Evolutionary conservation across 2,888 invertebrate genomes (phyloP).

Genomic region (Trichacis sp.): DNA sequence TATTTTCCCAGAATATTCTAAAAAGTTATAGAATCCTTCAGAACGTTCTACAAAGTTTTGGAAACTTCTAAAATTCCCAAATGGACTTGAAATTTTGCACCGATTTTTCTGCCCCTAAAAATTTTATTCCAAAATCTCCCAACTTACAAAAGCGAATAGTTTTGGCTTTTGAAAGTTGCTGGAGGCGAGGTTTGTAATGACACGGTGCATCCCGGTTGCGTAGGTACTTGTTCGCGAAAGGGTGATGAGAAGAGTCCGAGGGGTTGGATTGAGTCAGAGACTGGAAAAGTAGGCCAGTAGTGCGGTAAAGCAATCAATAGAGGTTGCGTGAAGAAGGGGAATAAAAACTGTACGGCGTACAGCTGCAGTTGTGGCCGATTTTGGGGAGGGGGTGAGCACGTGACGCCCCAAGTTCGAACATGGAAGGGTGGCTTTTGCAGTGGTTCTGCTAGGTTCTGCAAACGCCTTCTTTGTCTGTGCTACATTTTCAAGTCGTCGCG

Average conservation of each 20-base stretch:
- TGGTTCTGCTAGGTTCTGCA: background rate
- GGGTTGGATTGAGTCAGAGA: constrained; percentile 46
- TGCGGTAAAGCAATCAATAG: constrained; percentile 66
- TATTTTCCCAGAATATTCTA: too few relatives aligned
- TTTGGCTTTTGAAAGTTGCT: constrained; percentile 1
- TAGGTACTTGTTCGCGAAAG: constrained; percentile 7
- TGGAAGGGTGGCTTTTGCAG: constrained; percentile 9
- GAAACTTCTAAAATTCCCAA: too few relatives aligned
- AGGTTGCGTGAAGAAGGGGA: constrained; percentile 59
- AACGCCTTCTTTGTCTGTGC: too few relatives aligned
- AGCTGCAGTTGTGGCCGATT: constrained; percentile 28
- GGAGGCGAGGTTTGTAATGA: too few relatives aligned
- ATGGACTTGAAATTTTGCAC: too few relatives aligned
- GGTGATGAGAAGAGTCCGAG: constrained; percentile 15
- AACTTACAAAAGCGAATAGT: too few relatives aligned
- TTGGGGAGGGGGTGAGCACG: constrained; percentile 11
- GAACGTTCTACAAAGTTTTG: too few relatives aligned
- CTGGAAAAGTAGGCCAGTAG: constrained; percentile 67
- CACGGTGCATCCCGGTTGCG: background rate
- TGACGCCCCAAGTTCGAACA: constrained; percentile 17
- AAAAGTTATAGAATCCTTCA: too few relatives aligned
- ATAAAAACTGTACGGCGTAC: constrained; percentile 46
- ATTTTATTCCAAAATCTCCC: too few relatives aligned
- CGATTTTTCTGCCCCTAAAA: too few relatives aligned
- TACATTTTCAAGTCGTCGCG: too few relatives aligned